These are phyloP conservation scores for Hippoglossus stenolepis DNA, from an alignment of 2,113 vertebrate species.

Conservation along the genomic window DNA sequence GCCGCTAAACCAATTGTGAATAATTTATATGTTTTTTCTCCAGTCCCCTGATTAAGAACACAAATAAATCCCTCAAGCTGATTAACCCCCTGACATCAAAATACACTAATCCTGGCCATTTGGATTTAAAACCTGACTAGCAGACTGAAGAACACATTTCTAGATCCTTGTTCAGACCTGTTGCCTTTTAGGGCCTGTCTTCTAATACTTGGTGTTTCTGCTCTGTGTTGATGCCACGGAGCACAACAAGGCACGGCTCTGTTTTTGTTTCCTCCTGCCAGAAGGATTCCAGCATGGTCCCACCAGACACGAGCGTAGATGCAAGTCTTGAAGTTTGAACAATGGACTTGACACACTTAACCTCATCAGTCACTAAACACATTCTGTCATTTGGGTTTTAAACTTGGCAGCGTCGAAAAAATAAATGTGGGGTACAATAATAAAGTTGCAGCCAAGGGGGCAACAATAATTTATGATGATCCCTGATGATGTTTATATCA, in stretches of 20 bases:
- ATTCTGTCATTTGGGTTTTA: constrained; percentile 55
- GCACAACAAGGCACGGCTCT: constrained; percentile 1
- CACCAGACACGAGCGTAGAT: constrained; percentile 14
- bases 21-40: constrained; percentile 1
- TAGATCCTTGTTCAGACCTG: constrained; percentile 3
- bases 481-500: constrained; percentile 58
- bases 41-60: constrained; percentile 10
- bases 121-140: neutral
- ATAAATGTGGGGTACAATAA: constrained; percentile 33
- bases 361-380: constrained; percentile 32
- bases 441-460: constrained; percentile 41
- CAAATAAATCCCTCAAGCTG: constrained; percentile 42
- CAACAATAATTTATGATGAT: constrained; percentile 66
- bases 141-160: constrained; percentile 48
- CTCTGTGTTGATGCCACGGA: constrained; percentile 5
- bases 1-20: too few relatives aligned
- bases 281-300: constrained; percentile 14
- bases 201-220: constrained; percentile 12
- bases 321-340: constrained; percentile 26
- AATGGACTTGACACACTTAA: constrained; percentile 31
- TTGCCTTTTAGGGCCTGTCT: constrained; percentile 5
- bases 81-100: constrained; percentile 56
- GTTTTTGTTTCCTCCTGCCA: constrained; percentile 29
- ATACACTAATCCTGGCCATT: neutral
- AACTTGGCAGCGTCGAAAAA: constrained; percentile 9